Base-by-base conservation (phyloP, 2,113 vertebrate species). In the Amphiprion percula region DNA sequence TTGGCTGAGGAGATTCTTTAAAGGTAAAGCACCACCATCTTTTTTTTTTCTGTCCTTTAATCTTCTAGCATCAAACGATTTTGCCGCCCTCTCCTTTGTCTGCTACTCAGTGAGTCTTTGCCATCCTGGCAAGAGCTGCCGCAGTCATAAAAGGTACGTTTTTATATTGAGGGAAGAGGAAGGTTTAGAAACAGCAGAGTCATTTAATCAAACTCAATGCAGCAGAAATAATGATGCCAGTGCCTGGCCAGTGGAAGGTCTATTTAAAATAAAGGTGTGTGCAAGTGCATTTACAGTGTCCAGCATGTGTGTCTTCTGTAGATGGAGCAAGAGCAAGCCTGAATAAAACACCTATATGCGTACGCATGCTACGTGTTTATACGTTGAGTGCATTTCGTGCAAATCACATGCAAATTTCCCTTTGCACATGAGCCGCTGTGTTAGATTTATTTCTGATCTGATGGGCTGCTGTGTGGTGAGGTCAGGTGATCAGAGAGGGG, bases 1-100 rank as follows among this genome's bases (percentile, higher is more conserved):
- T 79, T 75, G 68, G 77, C 68, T 75, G 55, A 66, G 62, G 76
- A 73, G 39, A 78, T 71, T 65, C 78, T 84, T 90, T 54, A 87
- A 30, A 80, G 71, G 68, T 50, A 12, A 50, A 77, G 33, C 53
- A 21, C 63, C 2, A 28, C 53, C 37, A 23, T 76, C 54, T 61
- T 19, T 50, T 54, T 10, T n/a, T 37, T 54, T 52, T 69, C 52
- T 21, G 14, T 56, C 80, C 90, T 93, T 94, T 93, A 92, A 92
- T 95, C 90, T 92, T 80, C 50, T 50, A 75, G 72, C 77, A 88
- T 94, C 90, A 92, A 92, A 90, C 52, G 9, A 55, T 78, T 64
- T 53, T 17, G 30, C 73, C 15, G 4, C 61, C 68, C 58, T 66
- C 76, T 75, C 56, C 75, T 86, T 84, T 85, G 72, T 88, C 61